phyloP scores from a whole-genome alignment of 2,888 invertebrate genomes.

The Chalcis sispes region DNA sequence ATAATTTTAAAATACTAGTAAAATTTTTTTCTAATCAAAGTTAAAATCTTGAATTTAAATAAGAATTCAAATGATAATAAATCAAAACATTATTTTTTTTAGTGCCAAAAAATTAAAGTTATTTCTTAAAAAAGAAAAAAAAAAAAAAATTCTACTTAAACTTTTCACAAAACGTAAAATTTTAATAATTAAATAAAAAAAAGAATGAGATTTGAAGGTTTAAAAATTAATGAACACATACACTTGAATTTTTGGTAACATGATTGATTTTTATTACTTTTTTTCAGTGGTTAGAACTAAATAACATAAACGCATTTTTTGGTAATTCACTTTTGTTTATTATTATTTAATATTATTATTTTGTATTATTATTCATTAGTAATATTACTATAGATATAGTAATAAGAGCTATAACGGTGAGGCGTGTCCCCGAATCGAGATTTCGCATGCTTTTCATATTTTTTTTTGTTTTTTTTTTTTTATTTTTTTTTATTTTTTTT shows the following conservation, averaged over 20 bases:
- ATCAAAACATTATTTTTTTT: no score
- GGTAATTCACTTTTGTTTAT: constrained; percentile 68
- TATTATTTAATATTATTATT: constrained; percentile 64
- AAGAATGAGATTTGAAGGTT: constrained; percentile 12
- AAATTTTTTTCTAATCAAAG: no score
- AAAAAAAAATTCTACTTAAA: no score
- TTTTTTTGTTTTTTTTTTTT: constrained; percentile 57
- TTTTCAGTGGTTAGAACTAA: constrained; percentile 73
- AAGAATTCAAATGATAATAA: no score
- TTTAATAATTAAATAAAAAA: no score
- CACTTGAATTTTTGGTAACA: constrained; percentile 67
- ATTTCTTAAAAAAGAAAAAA: no score
- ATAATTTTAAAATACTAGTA: no score
- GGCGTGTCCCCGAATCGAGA: constrained; percentile 64
- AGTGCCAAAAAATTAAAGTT: no score
- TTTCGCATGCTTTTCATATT: constrained; percentile 35
- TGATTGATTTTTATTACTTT: constrained; percentile 73
- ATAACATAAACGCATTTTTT: constrained; percentile 74
- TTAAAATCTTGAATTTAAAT: no score
- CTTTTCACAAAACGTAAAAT: no score
- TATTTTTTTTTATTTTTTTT: no score
- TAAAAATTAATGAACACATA: constrained; percentile 33
- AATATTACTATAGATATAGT: constrained; percentile 62
- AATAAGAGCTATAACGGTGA: constrained; percentile 73
- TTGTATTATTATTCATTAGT: constrained; percentile 52